Evolutionary conservation across 2,797 vertebrate species (phyloP).

Genomic region (Perodicticus potto): DNA sequence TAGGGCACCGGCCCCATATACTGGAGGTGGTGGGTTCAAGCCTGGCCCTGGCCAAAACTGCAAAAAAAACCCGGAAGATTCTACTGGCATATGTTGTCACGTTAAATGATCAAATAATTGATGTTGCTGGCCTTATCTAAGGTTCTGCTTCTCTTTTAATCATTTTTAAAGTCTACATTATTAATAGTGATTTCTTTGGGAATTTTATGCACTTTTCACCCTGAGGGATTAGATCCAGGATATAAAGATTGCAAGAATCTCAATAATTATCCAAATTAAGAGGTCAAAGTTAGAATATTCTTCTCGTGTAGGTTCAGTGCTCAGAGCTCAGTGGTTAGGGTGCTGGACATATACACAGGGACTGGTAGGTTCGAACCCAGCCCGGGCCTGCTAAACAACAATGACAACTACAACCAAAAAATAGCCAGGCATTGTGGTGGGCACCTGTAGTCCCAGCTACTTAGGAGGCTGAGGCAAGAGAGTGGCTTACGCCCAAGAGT

Average conservation of each 20-base stretch:
- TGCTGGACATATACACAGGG: no score
- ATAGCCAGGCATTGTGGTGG: no score
- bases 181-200: not conserved
- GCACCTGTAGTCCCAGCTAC: no score
- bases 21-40: no score
- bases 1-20: no score
- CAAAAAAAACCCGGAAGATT: not conserved
- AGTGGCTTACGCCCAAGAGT: no score
- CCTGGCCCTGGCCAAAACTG: no score
- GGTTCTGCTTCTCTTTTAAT: not conserved
- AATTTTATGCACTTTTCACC: not conserved
- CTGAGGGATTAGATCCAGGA: not conserved
- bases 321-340: no score
- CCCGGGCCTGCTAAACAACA: no score
- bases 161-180: not conserved
- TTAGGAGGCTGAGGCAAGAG: no score
- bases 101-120: not conserved
- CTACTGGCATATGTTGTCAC: not conserved
- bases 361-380: no score
- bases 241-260: not conserved
- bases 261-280: not conserved
- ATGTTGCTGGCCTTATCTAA: not conserved
- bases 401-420: no score
- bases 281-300: not conserved
- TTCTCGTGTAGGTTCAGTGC: not conserved